Conservation (phyloP, 2,113 vertebrate genomes). For the Mormyrus iriodes region DNA sequence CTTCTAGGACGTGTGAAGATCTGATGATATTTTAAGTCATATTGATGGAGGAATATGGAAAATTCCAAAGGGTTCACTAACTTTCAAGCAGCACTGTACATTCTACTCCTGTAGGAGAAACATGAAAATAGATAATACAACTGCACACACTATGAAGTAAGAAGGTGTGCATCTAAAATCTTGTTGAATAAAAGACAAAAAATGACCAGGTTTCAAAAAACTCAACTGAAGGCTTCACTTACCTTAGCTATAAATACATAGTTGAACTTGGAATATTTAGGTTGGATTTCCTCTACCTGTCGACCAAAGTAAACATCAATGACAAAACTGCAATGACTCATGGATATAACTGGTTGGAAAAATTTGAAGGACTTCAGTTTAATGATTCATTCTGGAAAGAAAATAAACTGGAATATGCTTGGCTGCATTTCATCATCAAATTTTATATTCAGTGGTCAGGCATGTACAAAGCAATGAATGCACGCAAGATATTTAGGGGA, state of each 20-base stretch:
- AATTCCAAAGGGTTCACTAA: no score
- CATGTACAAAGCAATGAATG: neutral
- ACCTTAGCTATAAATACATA: slow-evolving; percentile 91
- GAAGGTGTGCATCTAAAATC: neutral
- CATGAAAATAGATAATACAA: neutral
- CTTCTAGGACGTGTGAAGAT: no score
- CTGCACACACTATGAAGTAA: neutral
- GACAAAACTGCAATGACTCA: neutral
- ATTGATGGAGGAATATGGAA: no score
- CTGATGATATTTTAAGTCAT: no score
- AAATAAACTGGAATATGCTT: neutral
- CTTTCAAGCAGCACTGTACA: no score
- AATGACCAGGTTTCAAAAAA: neutral
- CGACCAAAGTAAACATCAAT: slow-evolving; percentile 38
- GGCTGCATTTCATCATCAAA: neutral
- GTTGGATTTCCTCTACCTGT: slow-evolving; percentile 83
- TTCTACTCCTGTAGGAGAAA: neutral
- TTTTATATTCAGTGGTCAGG: neutral
- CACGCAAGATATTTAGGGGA: neutral
- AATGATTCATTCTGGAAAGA: neutral
- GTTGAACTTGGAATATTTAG: slow-evolving; percentile 84
- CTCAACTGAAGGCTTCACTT: slow-evolving; percentile 31
- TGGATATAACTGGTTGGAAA: neutral
- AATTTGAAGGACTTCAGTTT: neutral
- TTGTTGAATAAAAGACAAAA: neutral